These are phyloP conservation scores for Hesperophylax magnus DNA, from an alignment of 1,140 invertebrate species.

Conservation along the genomic window DNA sequence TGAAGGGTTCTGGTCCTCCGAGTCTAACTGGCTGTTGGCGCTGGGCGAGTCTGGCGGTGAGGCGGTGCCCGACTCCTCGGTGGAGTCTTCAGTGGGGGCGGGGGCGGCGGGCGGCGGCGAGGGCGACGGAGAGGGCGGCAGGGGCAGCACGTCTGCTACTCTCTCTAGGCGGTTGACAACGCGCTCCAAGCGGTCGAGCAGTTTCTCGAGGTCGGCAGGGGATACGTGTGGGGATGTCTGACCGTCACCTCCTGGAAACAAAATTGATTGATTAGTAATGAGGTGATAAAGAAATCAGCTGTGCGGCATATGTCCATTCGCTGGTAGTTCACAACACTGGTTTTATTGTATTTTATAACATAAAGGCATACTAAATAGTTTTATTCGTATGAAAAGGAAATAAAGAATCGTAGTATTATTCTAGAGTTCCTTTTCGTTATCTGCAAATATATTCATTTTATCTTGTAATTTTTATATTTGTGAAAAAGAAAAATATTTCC, in stretches of 20 bases:
- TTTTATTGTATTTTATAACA: too few species aligned
- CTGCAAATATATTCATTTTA: too few species aligned
- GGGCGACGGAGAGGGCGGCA: slow-evolving; percentile 62
- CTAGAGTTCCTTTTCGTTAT: too few species aligned
- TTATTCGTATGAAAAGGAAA: too few species aligned
- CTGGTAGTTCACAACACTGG: too few species aligned
- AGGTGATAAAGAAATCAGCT: too few species aligned
- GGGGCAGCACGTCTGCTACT: slow-evolving; percentile 67
- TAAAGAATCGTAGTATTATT: too few species aligned
- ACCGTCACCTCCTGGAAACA: slow-evolving; percentile 6
- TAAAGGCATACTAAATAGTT: too few species aligned
- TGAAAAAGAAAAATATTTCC: too few species aligned
- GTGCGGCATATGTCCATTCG: too few species aligned
- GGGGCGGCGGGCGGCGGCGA: slow-evolving; percentile 58
- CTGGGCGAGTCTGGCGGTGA: not conserved
- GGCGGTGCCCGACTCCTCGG: slow-evolving; percentile 35
- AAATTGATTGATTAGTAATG: too few species aligned
- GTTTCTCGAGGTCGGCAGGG: slow-evolving; percentile 73
- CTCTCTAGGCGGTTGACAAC: slow-evolving; percentile 81
- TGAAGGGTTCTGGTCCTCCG: slow-evolving; percentile 38
- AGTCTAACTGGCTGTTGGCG: slow-evolving; percentile 31
- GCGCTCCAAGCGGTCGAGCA: slow-evolving; percentile 82
- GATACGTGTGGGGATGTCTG: slow-evolving; percentile 16
- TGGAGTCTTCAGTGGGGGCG: slow-evolving; percentile 49
- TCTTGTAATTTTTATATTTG: too few species aligned